Evolutionary conservation across 2,113 vertebrate species (phyloP).

Genomic region (Petromus typicus): DNA sequence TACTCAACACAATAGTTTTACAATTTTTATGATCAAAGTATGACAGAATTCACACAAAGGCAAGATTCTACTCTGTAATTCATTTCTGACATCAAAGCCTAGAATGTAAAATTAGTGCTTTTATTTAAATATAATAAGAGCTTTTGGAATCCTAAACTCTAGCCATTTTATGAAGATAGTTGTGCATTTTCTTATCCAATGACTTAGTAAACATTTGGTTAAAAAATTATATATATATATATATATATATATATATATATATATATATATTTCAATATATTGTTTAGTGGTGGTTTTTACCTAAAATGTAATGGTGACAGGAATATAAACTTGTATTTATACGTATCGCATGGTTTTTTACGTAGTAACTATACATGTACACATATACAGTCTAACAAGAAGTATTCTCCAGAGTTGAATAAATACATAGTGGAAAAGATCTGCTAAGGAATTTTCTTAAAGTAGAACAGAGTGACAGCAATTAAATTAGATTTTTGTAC

Average conservation of each 20-base stretch:
- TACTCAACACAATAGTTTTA: conserved; percentile 46
- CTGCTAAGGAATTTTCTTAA: conserved; percentile 5
- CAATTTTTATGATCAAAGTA: conserved; percentile 45
- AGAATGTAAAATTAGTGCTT: conserved; percentile 12
- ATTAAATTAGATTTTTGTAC: neutral
- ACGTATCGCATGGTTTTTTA: neutral
- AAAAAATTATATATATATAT: no score
- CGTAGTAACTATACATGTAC: neutral
- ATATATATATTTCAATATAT: neutral
- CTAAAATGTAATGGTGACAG: neutral
- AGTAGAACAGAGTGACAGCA: neutral
- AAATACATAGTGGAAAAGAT: neutral
- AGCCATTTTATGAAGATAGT: neutral
- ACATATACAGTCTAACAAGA: neutral
- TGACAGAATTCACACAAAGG: conserved; percentile 1
- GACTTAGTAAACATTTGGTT: no score
- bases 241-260: no score
- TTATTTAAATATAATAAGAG: conserved; percentile 22
- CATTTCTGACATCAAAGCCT: conserved; percentile 52
- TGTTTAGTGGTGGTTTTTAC: neutral
- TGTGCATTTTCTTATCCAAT: neutral
- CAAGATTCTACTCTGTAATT: conserved; percentile 2
- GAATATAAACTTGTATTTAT: neutral
- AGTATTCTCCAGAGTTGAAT: neutral
- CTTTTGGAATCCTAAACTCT: conserved; percentile 27